phyloP scores from a whole-genome alignment of 1,140 invertebrate genomes.

The Reticulitermes speratus region DNA sequence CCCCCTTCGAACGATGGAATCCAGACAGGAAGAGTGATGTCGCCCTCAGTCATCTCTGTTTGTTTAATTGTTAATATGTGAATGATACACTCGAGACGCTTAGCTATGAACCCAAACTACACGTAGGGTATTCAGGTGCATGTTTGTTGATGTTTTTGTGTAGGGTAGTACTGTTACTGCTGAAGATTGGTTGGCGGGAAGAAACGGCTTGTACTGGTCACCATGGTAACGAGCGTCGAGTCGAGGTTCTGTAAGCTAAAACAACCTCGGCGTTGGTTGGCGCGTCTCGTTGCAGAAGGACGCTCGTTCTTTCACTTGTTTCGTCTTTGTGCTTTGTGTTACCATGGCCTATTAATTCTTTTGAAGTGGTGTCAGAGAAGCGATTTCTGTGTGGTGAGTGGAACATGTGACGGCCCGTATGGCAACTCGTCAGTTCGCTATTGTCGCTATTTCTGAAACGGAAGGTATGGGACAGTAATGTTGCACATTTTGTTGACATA shows the following conservation, averaged over 20 bases:
- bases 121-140: too few species aligned
- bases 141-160: neutral
- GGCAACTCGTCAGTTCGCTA: too few species aligned
- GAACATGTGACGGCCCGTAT: neutral
- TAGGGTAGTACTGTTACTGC: neutral
- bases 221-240: neutral
- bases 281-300: neutral
- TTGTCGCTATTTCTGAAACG: too few species aligned
- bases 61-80: too few species aligned
- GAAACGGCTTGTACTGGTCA: neutral
- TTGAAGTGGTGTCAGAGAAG: neutral
- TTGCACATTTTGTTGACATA: too few species aligned
- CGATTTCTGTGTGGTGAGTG: neutral
- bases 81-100: too few species aligned
- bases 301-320: conserved; percentile 9
- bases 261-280: neutral
- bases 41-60: too few species aligned
- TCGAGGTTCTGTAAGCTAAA: neutral
- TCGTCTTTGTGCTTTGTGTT: neutral
- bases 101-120: too few species aligned
- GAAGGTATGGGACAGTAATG: too few species aligned
- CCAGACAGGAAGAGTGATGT: too few species aligned
- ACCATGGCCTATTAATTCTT: neutral
- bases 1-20: too few species aligned
- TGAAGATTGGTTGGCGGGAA: neutral